Evolutionary conservation across 2,888 invertebrate genomes (phyloP).

Genomic region (Monochamus alternatus): DNA sequence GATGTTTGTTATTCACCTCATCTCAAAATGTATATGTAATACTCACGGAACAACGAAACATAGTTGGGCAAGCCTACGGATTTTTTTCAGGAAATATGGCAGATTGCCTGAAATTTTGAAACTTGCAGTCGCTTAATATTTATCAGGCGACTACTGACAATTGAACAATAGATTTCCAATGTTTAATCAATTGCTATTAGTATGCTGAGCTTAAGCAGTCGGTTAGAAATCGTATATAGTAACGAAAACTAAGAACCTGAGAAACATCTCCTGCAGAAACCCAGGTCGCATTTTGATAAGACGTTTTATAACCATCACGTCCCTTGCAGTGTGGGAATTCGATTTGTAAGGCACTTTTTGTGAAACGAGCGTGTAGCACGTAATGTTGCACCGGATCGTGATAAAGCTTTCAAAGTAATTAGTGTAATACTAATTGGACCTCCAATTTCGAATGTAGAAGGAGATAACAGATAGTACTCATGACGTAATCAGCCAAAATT

Average conservation of each 20-base stretch:
- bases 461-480: too few species aligned
- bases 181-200: too few species aligned
- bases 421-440: neutral
- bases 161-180: too few species aligned
- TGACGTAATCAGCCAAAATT: too few species aligned
- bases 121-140: too few species aligned
- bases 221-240: neutral
- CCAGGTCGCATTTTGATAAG: neutral
- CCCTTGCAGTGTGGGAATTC: neutral
- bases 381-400: neutral
- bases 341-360: neutral
- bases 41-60: too few species aligned
- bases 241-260: neutral
- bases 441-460: neutral
- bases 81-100: too few species aligned
- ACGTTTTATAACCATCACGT: neutral
- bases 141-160: too few species aligned
- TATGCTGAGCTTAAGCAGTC: neutral
- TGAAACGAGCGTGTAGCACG: neutral
- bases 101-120: too few species aligned
- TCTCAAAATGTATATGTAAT: too few species aligned
- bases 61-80: too few species aligned
- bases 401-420: neutral
- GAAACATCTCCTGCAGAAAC: neutral
- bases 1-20: too few species aligned